Base-by-base conservation (phyloP, 2,888 invertebrate genomes). In the Epicampocera succincta region DNA sequence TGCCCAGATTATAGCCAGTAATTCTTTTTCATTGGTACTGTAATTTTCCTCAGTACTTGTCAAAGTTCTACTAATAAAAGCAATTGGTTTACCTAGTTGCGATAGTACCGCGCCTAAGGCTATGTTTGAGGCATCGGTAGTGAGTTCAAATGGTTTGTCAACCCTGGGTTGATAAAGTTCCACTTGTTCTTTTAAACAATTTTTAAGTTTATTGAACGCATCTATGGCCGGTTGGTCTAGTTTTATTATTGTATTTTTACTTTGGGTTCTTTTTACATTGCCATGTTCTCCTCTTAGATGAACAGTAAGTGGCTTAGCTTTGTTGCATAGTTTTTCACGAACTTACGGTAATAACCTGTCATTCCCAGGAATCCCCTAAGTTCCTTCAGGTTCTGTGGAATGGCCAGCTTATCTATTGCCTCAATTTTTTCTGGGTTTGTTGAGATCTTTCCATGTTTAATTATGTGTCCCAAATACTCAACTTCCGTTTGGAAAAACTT, bases 391-490 rank as follows among this genome's bases (percentile, higher is more conserved):
- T 46, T 46, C 15, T 46, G 15, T 3, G 46, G 46, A 46, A 46
- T 46, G 46, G 46, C 15, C 8, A 46, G 2, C 0, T 15, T 46
- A 3, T 46, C 46, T n/a, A 46, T 46, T 15, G n/a, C 46, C 8
- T 15, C 46, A n/a, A 46, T 15, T 46, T 46, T 46, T n/a, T 46
- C n/a, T 8, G 46, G 46, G 15, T 46, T 46, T 46, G 46, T 46
- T n/a, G 15, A 46, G 15, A 46, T 46, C 8, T 46, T 46, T 46
- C 46, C 46, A 46, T 46, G 46, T n/a, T 15, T 46, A 5, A 46
- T 15, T 15, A 46, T 15, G 15, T 46, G 46, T 3, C 46, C 46
- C 15, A 46, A 5, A 25, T 25, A 25, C 5, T 25, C 25, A 2
- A 25, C 25, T 5, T 25, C 25, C 5, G 25, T 25, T 5, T 25